Evolutionary conservation across 2,797 vertebrate species (phyloP), one percentile per base, ranked within the genome.

Genomic region (Tolypeutes matacus): DNA sequence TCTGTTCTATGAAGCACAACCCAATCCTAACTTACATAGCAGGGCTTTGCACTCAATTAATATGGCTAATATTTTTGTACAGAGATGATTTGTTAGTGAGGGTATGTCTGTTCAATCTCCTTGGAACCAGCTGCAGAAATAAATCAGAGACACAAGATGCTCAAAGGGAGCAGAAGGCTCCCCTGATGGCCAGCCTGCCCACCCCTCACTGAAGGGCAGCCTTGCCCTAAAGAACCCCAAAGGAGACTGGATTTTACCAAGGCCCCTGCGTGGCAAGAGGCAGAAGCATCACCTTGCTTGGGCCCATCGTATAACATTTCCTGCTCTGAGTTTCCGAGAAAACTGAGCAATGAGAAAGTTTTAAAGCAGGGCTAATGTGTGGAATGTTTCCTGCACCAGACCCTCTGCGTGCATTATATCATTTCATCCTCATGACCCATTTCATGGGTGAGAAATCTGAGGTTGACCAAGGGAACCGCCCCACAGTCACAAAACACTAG

Each of bases 331-430:
- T 42, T 34, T n/a, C 31, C 42, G 73, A 10, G 27, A 21, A 20
- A 20, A 23, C 29, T 56, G 9, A 42, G 4, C 11, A 18, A 31
- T 23, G 18, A 82, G 42, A 49, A 64, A 65, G 6, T 3, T 7
- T 17, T 25, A 15, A 51, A 51, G 12, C 9, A 9, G 36, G 31
- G 25, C 31, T 12, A 31, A 7, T 0, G 2, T 5, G 6, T 27
- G 23, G 42, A 60, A 17, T 7, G 36, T 23, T 11, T 49, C 36
- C 31, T 23, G 67, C 60, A n/a, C 27, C 12, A 5, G 77, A 4
- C 2, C 27, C 5, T 85, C 60, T n/a, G 29, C 14, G 1, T 0
- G 3, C 4, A 18, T n/a, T 23, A 4, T 64, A 27, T 23, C 81
- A 49, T 11, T 72, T 17, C 67, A 36, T 51, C 31, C 67, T 36